Conservation (phyloP, 1,140 invertebrate genomes). For the Hermetia illucens region DNA sequence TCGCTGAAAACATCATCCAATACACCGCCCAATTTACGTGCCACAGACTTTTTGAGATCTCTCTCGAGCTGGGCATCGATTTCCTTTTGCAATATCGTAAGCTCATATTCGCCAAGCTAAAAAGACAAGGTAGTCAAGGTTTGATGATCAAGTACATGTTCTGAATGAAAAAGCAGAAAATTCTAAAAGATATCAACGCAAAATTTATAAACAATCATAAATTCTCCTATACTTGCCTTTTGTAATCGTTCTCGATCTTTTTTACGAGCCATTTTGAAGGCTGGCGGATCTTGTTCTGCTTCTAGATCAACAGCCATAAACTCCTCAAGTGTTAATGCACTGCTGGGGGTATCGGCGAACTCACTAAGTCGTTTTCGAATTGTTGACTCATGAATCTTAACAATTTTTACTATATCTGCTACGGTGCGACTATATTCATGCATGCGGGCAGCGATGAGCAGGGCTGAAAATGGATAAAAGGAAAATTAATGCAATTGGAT, state of each 20-base stretch:
- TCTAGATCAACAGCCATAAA: conserved; percentile 95
- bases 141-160: conserved; percentile 11
- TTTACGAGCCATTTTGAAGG: conserved; percentile 77
- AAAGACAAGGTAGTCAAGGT: not conserved
- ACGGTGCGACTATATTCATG: conserved; percentile 83
- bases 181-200: not conserved
- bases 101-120: conserved; percentile 39
- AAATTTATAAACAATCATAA: not conserved
- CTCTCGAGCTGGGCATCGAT: conserved; percentile 61
- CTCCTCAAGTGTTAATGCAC: conserved; percentile 82
- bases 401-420: conserved; percentile 84
- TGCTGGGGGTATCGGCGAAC: conserved; percentile 90
- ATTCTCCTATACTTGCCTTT: conserved; percentile 35
- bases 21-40: conserved; percentile 7
- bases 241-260: conserved; percentile 70
- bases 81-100: conserved; percentile 55
- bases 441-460: conserved; percentile 84
- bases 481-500: conserved; percentile 5
- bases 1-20: conserved; percentile 23
- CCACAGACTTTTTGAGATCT: conserved; percentile 35
- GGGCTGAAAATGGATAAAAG: conserved; percentile 44
- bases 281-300: conserved; percentile 91
- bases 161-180: not conserved
- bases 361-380: conserved; percentile 83
- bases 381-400: conserved; percentile 91